Base-by-base conservation (phyloP, 2,888 invertebrate species). In the Lamellibrachia satsuma region DNA sequence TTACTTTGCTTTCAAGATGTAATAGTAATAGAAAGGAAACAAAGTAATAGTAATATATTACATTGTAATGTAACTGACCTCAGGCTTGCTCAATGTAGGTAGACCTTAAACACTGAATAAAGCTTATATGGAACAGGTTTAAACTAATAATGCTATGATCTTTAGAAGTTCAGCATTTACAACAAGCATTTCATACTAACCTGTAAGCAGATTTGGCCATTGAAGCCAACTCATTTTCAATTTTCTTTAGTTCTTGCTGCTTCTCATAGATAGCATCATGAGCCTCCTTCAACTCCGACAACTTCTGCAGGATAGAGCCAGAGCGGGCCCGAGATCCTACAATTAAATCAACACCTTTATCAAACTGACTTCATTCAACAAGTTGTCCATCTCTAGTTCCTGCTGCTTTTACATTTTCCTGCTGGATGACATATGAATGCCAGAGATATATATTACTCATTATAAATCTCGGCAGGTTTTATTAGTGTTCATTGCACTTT, bases 211-310 rank as follows among this genome's bases (percentile, higher is more conserved):
- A 95, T 92, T 95, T 95, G 93, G 97, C 94, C 94, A 96, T 94
- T 2, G 75, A 75, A 22, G 94, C 93, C 27, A 97, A 96, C 95
- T 97, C 96, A n/a, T 95, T 94, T 90, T 97, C 97, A 51, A 97
- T 95, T 91, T 96, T 94, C 3, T 94, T 92, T 27, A 96, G 94
- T 92, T 96, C 95, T 52, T 96, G 93, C 94, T 97, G 94, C 94
- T 95, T 97, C 96, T 51, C 93, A 4, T 95, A 95, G 75, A 93
- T 92, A 51, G 90, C 90, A 6, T 75, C 52, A 60, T 93, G 91
- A 7, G 92, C 94, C 52, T 97, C 95, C 93, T 97, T 97, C 75
- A 98, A 97, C 95, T 97, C 97, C 60, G 97, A 95, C 7, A 97
- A 94, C 94, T 97, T 96, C 90, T 97, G 94, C 93, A 97, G 95